phyloP scores from a whole-genome alignment of 2,888 invertebrate species.

The Trimorus sp. region DNA sequence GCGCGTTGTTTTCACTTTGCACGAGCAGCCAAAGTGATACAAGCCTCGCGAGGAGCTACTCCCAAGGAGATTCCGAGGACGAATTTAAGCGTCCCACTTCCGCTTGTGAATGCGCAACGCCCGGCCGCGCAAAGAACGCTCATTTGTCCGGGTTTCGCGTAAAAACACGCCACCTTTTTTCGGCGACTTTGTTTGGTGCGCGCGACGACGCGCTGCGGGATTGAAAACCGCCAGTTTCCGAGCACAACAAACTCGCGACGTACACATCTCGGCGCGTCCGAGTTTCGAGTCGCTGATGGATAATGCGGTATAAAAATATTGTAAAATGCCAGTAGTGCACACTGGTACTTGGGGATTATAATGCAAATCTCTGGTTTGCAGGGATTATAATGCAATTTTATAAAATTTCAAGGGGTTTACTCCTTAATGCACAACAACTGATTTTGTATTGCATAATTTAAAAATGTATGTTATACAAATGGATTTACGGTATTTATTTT shows the following conservation, averaged over 20 bases:
- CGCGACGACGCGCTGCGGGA: slow-evolving; percentile 63
- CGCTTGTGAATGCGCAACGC: slow-evolving; percentile 53
- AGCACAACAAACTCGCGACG: slow-evolving; percentile 42
- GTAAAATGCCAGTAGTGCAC: no score
- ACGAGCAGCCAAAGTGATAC: slow-evolving; percentile 31
- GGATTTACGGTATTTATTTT: no score
- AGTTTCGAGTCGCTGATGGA: slow-evolving; percentile 2
- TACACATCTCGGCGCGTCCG: slow-evolving; percentile 45
- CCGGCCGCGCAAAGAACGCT: slow-evolving; percentile 22
- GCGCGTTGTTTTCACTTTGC: slow-evolving; percentile 50
- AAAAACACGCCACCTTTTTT: slow-evolving; percentile 70
- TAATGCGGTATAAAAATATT: slow-evolving; percentile 3
- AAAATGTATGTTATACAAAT: no score
- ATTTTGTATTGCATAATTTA: no score
- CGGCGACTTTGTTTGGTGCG: slow-evolving; percentile 67
- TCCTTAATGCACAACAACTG: no score
- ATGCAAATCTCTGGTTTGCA: no score
- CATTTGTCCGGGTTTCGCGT: slow-evolving; percentile 14
- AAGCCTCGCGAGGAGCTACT: slow-evolving; percentile 37
- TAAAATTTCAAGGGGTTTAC: no score
- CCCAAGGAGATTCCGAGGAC: slow-evolving; percentile 39
- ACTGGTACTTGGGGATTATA: no score
- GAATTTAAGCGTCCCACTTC: slow-evolving; percentile 46
- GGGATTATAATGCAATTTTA: no score
- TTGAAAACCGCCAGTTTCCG: slow-evolving; percentile 73